Evolutionary conservation across 2,888 invertebrate species (phyloP).

Genomic region (Cantharis rustica): DNA sequence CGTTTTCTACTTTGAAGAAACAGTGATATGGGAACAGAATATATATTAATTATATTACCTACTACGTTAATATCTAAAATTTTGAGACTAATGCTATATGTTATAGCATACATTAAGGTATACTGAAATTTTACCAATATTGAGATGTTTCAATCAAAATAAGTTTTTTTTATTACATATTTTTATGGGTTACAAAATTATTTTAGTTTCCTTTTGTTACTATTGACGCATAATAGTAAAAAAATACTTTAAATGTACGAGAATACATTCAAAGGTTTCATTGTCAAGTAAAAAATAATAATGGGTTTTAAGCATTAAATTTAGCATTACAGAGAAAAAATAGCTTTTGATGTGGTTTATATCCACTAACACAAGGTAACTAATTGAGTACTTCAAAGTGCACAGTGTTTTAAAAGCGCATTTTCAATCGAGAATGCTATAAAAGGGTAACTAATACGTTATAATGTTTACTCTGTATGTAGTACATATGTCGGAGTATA

Average conservation of each 20-base stretch:
- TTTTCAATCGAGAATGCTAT: constrained; percentile 22
- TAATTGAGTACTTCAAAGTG: constrained; percentile 36
- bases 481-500: background rate
- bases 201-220: background rate
- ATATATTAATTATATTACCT: background rate
- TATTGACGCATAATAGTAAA: background rate
- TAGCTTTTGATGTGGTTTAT: constrained; percentile 5
- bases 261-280: background rate
- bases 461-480: background rate
- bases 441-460: constrained; percentile 12
- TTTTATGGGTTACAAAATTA: background rate
- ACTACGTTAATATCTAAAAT: background rate
- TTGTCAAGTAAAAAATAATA: background rate
- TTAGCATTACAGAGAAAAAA: constrained; percentile 1
- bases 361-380: constrained; percentile 22
- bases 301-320: background rate
- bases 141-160: background rate
- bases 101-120: background rate
- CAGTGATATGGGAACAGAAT: too few relatives aligned
- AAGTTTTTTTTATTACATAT: background rate
- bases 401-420: constrained; percentile 10
- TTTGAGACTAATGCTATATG: background rate
- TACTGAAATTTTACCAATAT: background rate
- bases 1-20: too few relatives aligned
- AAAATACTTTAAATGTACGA: background rate